These are phyloP conservation scores for Pipistrellus pipistrellus DNA, from an alignment of 2,797 vertebrate species.

Conservation along the genomic window DNA sequence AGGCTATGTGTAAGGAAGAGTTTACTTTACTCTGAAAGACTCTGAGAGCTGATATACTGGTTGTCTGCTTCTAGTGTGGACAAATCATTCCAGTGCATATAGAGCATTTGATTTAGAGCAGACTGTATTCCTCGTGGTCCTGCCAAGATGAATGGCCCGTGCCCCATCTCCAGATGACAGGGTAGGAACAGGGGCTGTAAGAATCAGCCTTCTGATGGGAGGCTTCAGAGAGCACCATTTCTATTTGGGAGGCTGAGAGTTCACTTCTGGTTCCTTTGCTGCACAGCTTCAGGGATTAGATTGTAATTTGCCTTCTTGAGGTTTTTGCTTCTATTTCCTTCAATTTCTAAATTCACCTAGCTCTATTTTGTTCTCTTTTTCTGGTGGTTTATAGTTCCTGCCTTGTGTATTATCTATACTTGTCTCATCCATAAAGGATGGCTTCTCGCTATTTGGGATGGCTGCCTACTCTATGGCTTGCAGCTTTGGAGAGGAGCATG, in stretches of 20 bases:
- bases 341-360: background rate
- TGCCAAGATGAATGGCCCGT: slow-evolving; percentile 7
- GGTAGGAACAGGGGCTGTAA: too few species aligned
- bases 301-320: background rate
- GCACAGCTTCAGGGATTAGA: background rate
- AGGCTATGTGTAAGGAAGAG: background rate
- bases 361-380: background rate
- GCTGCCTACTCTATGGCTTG: background rate
- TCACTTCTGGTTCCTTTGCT: background rate
- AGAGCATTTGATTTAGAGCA: slow-evolving; percentile 46
- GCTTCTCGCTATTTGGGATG: background rate
- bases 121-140: background rate
- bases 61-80: slow-evolving; percentile 31
- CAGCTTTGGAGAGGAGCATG: background rate
- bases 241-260: background rate
- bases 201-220: background rate
- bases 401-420: background rate
- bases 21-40: slow-evolving; percentile 45
- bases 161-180: slow-evolving; percentile 5
- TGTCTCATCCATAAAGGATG: background rate
- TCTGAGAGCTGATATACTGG: slow-evolving; percentile 25
- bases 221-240: background rate
- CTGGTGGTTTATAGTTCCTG: background rate
- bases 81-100: slow-evolving; percentile 54
- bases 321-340: slow-evolving; percentile 46